Evolutionary conservation across 2,888 invertebrate genomes (phyloP), one percentile per base, ranked within the genome.

Genomic region (Drosophila mulleri): DNA sequence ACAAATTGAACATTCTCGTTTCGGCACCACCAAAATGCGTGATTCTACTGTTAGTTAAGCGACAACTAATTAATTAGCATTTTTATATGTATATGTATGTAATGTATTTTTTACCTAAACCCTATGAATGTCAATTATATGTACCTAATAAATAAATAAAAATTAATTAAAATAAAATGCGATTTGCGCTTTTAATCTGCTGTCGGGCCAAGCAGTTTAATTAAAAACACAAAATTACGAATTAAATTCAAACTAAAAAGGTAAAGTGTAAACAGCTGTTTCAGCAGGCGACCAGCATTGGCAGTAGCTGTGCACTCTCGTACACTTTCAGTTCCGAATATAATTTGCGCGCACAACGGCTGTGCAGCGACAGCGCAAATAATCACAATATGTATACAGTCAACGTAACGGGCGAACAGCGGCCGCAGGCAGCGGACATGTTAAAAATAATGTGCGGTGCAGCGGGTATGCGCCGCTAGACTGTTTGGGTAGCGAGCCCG

Each of bases 1-100:
- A 68, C 20, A 29, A 69, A 67, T 44, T 68, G 23, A 50, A 54
- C 32, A 64, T 72, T 69, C 69, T 72, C 56, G 56, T 79, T 69
- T 75, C 75, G 74, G 59, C 68, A 63, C 56, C 48, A 79, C 56
- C 68, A 61, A 65, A 77, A 64, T 66, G 70, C 65, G 66, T 73
- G 60, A 75, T 62, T 72, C 58, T 69, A 81, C 62, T 54, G 52
- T 70, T 75, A 75, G 59, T 59, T 84, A 88, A 88, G 85, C 79
- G 72, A 73, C 45, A 75, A 71, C 79, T 78, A 78, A 82, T 86
- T 66, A 64, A 63, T 67, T 70, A 82, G 86, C 86, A 86, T 87
- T 83, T 83, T 66, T 66, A 79, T 23, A 45, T 45, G 12, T 50
- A 37, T 73, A 44, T 72, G 64, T 81, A 65, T 72, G 78, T 73